Base-by-base conservation (phyloP, 2,797 vertebrate species). In the Phalanger gymnotis region DNA sequence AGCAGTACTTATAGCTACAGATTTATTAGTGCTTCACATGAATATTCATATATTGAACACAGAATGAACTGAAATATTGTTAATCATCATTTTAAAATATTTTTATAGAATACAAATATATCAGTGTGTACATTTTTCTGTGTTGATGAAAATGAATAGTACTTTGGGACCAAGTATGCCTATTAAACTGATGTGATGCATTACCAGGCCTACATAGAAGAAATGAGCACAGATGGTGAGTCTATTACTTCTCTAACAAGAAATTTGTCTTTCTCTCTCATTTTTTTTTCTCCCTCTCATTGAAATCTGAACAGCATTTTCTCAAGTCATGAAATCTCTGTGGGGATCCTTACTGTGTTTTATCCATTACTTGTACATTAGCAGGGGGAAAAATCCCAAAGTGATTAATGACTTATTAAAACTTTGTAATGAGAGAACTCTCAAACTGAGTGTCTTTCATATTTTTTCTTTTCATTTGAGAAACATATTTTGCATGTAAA, bases 161-260 rank as follows among this genome's bases (percentile, higher is more conserved):
- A 97, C 90, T 97, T 98, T 54, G 96, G 97, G 95, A 98, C 61
- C 73, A 95, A 98, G 90, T 94, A 94, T 98, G 97, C 90, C 93
- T 98, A 91, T 98, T 98, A 97, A 98, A 97, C 53, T 91, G 51
- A 89, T 98, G 93, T 98, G 98, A 98, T 98, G 94, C 96, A 98
- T 99, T 98, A 96, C 96, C 56, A 92, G 96, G 52, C 56, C 96
- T 98, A 89, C 93, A 94, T 53, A 94, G 94, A 97, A 96, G 57
- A 98, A 98, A 97, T 97, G 96, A 98, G 97, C 96, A 98, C 98
- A 98, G 97, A 98, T 98, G 97, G 97, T 0, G 9, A 92, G 73
- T 95, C 97, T 98, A 94, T 98, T 98, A 98, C 95, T 98, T 98
- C 95, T 97, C 91, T 92, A 97, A 96, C 94, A 98, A 97, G 93